Conservation (phyloP, 23 tunicate genomes). For the Ciona savignyi region DNA sequence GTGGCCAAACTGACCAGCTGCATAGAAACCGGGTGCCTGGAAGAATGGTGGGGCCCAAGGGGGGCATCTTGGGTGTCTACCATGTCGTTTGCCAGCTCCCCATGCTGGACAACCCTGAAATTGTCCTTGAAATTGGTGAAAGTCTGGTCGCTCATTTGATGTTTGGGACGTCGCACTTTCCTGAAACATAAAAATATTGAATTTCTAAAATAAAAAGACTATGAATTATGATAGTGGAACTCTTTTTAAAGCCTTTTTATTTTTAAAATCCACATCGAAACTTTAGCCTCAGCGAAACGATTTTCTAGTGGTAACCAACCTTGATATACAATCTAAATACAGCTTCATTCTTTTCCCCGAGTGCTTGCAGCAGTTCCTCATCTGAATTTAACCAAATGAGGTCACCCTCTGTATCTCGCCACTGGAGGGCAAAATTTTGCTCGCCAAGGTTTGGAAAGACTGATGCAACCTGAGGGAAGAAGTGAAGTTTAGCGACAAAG, state of each 20-base stretch:
- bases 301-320: too few relatives aligned
- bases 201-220: too few relatives aligned
- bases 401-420: not conserved
- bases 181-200: not conserved
- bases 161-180: not conserved
- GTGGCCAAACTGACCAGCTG: not conserved
- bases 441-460: not conserved
- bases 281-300: too few relatives aligned
- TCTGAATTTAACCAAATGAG: not conserved
- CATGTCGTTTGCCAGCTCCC: not conserved
- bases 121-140: not conserved
- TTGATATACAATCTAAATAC: not conserved
- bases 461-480: slow-evolving; percentile 2
- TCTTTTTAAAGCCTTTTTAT: too few relatives aligned
- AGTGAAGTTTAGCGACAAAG: not conserved
- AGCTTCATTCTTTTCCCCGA: not conserved
- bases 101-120: not conserved
- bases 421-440: not conserved
- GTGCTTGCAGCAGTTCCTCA: not conserved
- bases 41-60: not conserved
- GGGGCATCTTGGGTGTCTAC: not conserved
- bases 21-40: not conserved
- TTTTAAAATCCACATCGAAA: too few relatives aligned
- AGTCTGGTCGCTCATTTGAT: not conserved
- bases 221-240: too few relatives aligned